These are phyloP conservation scores for Acestrorhynchus altus DNA, from an alignment of 2,797 vertebrate genomes.

Conservation along the genomic window DNA sequence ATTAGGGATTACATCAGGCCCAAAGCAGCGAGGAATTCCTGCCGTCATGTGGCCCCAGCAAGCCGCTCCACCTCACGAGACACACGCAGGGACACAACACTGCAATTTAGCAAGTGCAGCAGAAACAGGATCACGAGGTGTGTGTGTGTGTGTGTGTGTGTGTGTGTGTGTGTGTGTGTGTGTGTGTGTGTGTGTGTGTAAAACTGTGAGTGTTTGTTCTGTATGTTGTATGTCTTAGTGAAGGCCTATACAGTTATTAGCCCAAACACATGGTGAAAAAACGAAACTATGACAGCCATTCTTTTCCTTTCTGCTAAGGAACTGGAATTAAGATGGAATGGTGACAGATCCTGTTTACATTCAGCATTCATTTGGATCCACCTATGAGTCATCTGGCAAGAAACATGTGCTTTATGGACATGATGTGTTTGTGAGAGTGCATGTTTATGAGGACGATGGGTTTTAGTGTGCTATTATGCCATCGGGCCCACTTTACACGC, in stretches of 20 bases:
- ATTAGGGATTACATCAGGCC: slow-evolving; percentile 79
- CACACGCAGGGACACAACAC: slow-evolving; percentile 60
- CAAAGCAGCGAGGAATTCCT: slow-evolving; percentile 75
- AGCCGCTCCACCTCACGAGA: slow-evolving; percentile 59
- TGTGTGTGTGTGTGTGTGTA: slow-evolving; percentile 31
- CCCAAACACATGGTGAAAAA: slow-evolving; percentile 22
- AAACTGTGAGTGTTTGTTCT: no score
- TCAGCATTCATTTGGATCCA: not conserved
- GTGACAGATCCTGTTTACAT: slow-evolving; percentile 14
- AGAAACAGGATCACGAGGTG: slow-evolving; percentile 64
- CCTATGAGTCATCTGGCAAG: not conserved
- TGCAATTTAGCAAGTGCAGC: slow-evolving; percentile 62
- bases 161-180: slow-evolving; percentile 44
- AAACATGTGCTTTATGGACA: slow-evolving; percentile 13
- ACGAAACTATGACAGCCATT: slow-evolving; percentile 13
- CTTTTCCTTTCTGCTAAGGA: slow-evolving; percentile 16
- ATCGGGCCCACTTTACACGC: not conserved
- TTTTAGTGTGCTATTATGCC: not conserved
- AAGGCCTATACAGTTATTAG: not conserved
- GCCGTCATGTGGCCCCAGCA: slow-evolving; percentile 75
- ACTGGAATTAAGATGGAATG: slow-evolving; percentile 2
- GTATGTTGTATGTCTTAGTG: not conserved
- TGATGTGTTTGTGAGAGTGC: not conserved
- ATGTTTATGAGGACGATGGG: slow-evolving; percentile 13
- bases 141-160: slow-evolving; percentile 31